A percentile compares a stretch with the other conserved stretches of the same genome.
These are phyloP conservation scores for Andrena cerasifolii DNA, from an alignment of 1,140 invertebrate species.

Conservation along the genomic window DNA sequence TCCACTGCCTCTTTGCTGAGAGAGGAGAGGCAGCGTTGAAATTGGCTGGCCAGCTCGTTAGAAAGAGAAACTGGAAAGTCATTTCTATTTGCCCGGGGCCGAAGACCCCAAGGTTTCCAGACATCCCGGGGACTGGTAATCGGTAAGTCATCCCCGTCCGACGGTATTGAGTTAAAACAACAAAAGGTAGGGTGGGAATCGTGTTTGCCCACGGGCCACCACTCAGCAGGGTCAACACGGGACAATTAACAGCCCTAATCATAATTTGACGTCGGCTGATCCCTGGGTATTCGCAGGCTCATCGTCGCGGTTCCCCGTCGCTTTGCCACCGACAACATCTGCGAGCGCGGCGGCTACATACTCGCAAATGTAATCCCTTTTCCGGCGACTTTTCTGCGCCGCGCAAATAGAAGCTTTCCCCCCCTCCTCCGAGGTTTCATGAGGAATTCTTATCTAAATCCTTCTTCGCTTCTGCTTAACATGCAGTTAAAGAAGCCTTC, in stretches of 20 bases:
- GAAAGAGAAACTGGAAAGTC: slow-evolving; percentile 68
- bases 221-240: slow-evolving; percentile 74
- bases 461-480: too few species aligned
- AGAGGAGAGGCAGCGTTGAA: background rate
- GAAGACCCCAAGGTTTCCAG: slow-evolving; percentile 55
- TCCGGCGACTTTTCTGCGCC: background rate
- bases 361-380: slow-evolving; percentile 23
- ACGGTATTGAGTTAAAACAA: slow-evolving; percentile 71
- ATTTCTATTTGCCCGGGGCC: slow-evolving; percentile 62
- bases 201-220: slow-evolving; percentile 70
- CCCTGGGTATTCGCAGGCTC: slow-evolving; percentile 60
- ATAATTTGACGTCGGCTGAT: slow-evolving; percentile 71
- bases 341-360: background rate
- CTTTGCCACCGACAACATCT: background rate
- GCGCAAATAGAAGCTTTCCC: background rate
- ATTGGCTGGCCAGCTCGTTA: slow-evolving; percentile 26
- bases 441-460: too few species aligned
- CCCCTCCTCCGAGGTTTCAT: too few species aligned
- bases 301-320: slow-evolving; percentile 40
- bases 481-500: too few species aligned
- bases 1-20: too few species aligned
- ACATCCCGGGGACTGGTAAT: slow-evolving; percentile 61
- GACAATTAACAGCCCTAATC: slow-evolving; percentile 74
- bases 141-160: slow-evolving; percentile 71
- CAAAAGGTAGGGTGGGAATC: slow-evolving; percentile 65